Evolutionary conservation across 1,140 invertebrate genomes (phyloP), one percentile per base, ranked within the genome.

Genomic region (Bombus cullumanus): DNA sequence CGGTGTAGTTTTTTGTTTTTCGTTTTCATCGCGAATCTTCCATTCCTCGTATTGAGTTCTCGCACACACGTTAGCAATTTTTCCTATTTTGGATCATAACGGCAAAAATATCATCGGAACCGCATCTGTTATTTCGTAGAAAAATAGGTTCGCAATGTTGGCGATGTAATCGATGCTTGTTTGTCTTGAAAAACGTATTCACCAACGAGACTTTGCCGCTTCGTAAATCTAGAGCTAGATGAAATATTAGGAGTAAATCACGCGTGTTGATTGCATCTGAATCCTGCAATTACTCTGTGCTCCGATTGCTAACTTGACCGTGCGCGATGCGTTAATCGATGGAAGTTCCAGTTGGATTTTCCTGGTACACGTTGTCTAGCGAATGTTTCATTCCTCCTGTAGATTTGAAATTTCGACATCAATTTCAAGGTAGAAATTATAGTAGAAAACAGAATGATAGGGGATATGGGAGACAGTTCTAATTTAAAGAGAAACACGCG

Each of bases 221-320:
- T 15, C 57, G 75, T 25, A 71, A 71, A 79, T 22, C 82, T 28
- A 62, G 10, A 28, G 12, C 25, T 6, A 34, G 66, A 85, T 85
- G 83, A 85, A 80, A 80, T 80, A 85, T 80, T 31, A 68, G 34
- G 68, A 68, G 53, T 39, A 77, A 85, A 85, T 72, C 83, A 77
- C 75, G 72, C 72, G 81, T 66, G 73, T 68, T 71, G 82, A 84
- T 84, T 79, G 82, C 82, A 84, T 84, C 82, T 62, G 82, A 84
- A 84, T 84, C 82, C 82, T 57, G 82, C 83, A 80, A 85, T 85
- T 80, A 72, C 77, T 79, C 31, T 22, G 81, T 73, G 62, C 77
- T 79, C 18, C 62, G 81, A 25, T 80, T 73, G 76, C 53, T 68
- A 72, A 80, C 80, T n/a, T n/a, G 76, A 64, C 57, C 41, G 83